These are phyloP conservation scores for Venturia canescens DNA, from an alignment of 1,140 invertebrate species.

Conservation along the genomic window DNA sequence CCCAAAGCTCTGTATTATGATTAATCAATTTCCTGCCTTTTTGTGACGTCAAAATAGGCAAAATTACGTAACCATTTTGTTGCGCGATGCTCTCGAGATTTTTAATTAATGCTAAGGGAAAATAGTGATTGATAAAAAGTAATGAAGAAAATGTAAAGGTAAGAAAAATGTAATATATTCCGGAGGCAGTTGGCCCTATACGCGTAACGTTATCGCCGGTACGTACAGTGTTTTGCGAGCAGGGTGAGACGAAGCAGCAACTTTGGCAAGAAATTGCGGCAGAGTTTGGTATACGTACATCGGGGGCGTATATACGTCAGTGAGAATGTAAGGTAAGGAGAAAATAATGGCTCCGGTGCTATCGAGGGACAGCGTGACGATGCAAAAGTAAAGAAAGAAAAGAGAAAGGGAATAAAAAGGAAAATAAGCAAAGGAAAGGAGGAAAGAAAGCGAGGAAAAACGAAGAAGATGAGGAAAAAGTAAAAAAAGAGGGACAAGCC, in stretches of 20 bases:
- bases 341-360: slow-evolving; percentile 49
- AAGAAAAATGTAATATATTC: not conserved
- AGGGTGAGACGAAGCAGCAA: too few species aligned
- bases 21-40: too few species aligned
- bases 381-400: slow-evolving; percentile 34
- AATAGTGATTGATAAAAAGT: too few species aligned
- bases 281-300: not conserved
- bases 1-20: too few species aligned
- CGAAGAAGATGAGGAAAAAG: not conserved
- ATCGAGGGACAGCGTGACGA: slow-evolving; percentile 45
- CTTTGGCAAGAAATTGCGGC: not conserved
- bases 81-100: too few species aligned
- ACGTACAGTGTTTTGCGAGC: not conserved
- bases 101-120: too few species aligned
- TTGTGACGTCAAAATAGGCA: too few species aligned
- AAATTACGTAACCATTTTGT: too few species aligned
- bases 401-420: not conserved
- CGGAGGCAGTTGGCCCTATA: not conserved
- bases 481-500: slow-evolving; percentile 19
- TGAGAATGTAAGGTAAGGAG: slow-evolving; percentile 45
- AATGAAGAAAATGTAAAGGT: too few species aligned
- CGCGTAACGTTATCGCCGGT: not conserved
- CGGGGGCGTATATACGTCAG: not conserved
- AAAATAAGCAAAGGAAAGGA: slow-evolving; percentile 14
- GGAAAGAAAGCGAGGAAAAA: too few species aligned